phyloP scores from a whole-genome alignment of 2,888 invertebrate species.

The Dinocampus coccinellae region DNA sequence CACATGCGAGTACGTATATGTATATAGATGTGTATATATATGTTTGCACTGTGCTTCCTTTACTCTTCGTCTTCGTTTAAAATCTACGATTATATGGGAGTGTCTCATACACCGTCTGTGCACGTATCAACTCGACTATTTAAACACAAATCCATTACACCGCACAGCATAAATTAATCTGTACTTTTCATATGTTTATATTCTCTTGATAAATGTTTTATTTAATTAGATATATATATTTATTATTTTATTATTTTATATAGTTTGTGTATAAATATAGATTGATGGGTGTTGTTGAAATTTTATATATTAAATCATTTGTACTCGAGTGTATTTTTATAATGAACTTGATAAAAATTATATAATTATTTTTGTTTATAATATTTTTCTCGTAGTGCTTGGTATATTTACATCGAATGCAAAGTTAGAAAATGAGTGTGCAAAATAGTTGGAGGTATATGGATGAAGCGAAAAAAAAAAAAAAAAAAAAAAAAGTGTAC shows the following conservation, averaged over 20 bases:
- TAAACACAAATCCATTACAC: background rate
- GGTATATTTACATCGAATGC: conserved; percentile 8
- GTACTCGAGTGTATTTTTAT: too few species aligned
- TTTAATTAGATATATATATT: background rate
- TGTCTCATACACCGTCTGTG: background rate
- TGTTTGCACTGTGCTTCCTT: too few species aligned
- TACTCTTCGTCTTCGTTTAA: background rate
- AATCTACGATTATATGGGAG: background rate
- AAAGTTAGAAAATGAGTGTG: conserved; percentile 9
- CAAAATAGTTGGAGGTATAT: conserved; percentile 9
- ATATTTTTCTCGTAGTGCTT: conserved; percentile 11
- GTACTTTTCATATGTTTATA: background rate
- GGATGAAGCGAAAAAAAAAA: background rate
- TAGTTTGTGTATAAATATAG: too few species aligned
- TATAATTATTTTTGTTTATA: too few species aligned
- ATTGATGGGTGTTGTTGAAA: too few species aligned
- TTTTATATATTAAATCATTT: too few species aligned
- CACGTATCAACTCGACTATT: background rate
- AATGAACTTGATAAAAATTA: too few species aligned
- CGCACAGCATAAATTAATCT: background rate
- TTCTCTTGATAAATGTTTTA: background rate
- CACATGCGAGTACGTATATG: too few species aligned
- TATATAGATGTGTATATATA: too few species aligned
- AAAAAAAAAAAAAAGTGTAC: conserved; percentile 21
- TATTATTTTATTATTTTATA: too few species aligned